Evolutionary conservation across 2,113 vertebrate species (phyloP).

Genomic region (Tragelaphus imberbis): DNA sequence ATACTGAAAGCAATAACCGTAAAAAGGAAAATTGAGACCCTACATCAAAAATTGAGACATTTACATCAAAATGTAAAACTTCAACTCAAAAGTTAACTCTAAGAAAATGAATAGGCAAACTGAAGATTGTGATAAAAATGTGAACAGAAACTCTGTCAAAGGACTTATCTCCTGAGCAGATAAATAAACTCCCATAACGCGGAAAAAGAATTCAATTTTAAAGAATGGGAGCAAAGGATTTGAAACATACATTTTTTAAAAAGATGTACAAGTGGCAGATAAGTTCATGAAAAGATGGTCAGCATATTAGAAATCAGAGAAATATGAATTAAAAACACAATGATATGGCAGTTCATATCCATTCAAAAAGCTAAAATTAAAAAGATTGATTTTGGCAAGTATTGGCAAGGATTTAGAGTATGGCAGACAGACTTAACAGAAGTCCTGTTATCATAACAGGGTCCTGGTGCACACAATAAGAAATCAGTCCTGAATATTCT

Average conservation of each 20-base stretch:
- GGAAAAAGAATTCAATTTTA: neutral
- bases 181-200: neutral
- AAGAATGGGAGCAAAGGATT: neutral
- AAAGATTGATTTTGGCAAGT: neutral
- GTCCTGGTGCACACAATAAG: rapidly evolving
- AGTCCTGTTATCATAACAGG: neutral
- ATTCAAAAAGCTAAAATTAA: neutral
- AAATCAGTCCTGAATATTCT: neutral
- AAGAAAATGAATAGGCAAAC: neutral
- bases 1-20: neutral
- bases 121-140: neutral
- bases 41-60: neutral
- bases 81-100: neutral
- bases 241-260: neutral
- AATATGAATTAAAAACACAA: neutral
- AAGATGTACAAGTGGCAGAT: neutral
- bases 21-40: neutral
- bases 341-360: neutral
- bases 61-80: neutral
- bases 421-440: neutral
- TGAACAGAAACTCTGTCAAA: neutral
- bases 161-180: neutral
- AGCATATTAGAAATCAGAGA: neutral
- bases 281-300: neutral
- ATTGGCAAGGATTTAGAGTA: neutral